Conservation (phyloP, 1,140 invertebrate genomes). For the Diorhabda sublineata region DNA sequence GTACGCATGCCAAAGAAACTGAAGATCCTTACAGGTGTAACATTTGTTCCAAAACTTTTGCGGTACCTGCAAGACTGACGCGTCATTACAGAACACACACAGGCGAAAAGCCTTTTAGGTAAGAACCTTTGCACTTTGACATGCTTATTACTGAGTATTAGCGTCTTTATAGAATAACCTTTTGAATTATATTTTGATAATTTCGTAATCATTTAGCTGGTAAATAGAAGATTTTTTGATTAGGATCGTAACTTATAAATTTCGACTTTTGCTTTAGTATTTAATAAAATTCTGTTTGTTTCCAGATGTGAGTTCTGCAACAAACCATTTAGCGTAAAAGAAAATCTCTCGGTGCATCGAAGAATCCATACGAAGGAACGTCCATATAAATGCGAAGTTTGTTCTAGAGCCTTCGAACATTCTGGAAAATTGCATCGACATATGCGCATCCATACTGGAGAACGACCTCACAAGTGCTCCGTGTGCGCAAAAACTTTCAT, state of each 20-base stretch:
- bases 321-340: constrained; percentile 88
- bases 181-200: too few relatives aligned
- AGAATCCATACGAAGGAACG: constrained; percentile 86
- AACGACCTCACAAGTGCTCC: constrained; percentile 89
- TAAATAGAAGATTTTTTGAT: too few relatives aligned
- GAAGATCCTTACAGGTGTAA: constrained; percentile 82
- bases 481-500: constrained; percentile 90
- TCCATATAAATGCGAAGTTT: constrained; percentile 84
- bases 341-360: constrained; percentile 87
- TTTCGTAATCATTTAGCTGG: too few relatives aligned
- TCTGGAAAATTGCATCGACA: constrained; percentile 88
- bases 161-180: too few relatives aligned
- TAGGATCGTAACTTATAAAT: not conserved
- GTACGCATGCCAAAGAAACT: constrained; percentile 56
- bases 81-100: constrained; percentile 89
- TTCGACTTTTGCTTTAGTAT: not conserved
- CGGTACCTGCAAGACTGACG: constrained; percentile 83
- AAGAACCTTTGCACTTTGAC: not conserved
- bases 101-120: constrained; percentile 54
- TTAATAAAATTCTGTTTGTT: not conserved
- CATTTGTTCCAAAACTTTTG: constrained; percentile 88
- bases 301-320: constrained; percentile 83
- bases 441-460: constrained; percentile 87
- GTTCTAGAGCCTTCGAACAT: constrained; percentile 87
- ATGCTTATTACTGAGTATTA: not conserved